Base-by-base conservation (phyloP, 1,140 invertebrate genomes). In the Acromyrmex echinatior region DNA sequence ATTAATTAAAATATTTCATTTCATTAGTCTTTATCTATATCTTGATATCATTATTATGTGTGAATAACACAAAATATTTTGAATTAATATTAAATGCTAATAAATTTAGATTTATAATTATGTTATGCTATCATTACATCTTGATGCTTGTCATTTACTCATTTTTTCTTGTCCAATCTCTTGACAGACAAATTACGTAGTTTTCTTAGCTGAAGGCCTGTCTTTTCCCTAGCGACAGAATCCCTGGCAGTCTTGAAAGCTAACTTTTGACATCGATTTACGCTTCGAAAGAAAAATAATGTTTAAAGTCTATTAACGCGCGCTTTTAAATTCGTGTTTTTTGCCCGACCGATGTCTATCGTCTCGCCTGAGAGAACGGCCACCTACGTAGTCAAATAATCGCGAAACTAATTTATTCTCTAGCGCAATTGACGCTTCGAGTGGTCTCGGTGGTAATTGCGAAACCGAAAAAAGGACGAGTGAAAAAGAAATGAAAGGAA, bases 361-460 rank as follows among this genome's bases (percentile, higher is more conserved):
- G 70, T 76, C 56, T 84, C 56, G 45, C 25, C 45, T 74, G 70
- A 49, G 21, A 84, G 39, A 84, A 4, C 56, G 45, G 60, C 45
- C 70, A 76, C 58, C 70, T 84, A 84, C 58, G 71, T 84, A 84
- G 71, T 76, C 70, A 84, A 84, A 84, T 84, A 84, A 76, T 84
- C 80, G 70, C 28, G 25, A 84, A 74, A 84, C 78, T 71, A 81
- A 80, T 86, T 80, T 86, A 62, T 66, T 73, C 58, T 62, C 63
- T 51, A 70, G 65, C 45, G 45, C 53, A 87, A 73, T 82, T 73
- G 79, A 82, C 68, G 56, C 39, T 82, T 14, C 62, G 53, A 53
- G 35, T 12, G 49, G 31, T 51, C 51, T 53, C 80, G 70, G 28
- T n/a, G 39, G 70, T 87, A 76, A 85, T 73, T 76, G 70, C 82